Conservation (phyloP, 1,140 invertebrate species). For the Penaeus indicus region DNA sequence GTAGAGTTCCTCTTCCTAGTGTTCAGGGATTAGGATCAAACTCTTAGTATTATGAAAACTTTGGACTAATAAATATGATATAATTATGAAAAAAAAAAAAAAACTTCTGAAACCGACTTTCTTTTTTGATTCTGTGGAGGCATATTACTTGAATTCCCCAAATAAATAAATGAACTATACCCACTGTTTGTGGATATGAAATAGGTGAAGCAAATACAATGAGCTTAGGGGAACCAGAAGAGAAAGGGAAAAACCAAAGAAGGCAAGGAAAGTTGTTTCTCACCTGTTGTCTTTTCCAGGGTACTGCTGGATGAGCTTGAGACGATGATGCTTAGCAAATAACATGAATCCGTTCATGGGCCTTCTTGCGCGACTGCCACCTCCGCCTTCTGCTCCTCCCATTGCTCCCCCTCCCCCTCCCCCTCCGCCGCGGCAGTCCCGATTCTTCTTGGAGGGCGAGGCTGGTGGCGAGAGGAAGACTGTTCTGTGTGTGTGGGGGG, state of each 20-base stretch:
- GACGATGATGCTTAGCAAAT: conserved; percentile 74
- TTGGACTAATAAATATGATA: too few species aligned
- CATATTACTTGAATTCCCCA: too few species aligned
- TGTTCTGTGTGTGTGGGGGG: conserved; percentile 69
- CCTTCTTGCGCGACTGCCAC: conserved; percentile 66
- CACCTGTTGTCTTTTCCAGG: conserved; percentile 76
- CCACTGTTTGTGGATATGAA: too few species aligned
- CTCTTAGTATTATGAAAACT: too few species aligned
- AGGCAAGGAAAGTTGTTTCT: neutral
- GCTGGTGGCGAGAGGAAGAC: conserved; percentile 67
- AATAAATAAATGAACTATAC: too few species aligned
- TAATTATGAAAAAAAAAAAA: too few species aligned
- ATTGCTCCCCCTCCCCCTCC: neutral
- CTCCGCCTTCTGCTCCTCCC: conserved; percentile 49
- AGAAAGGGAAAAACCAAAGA: neutral
- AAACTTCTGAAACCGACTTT: too few species aligned
- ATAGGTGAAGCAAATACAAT: neutral
- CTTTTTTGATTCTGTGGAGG: too few species aligned
- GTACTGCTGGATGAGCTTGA: conserved; percentile 73
- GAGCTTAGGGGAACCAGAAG: too few species aligned
- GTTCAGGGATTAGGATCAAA: too few species aligned
- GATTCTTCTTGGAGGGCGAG: conserved; percentile 67
- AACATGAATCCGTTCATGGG: conserved; percentile 77
- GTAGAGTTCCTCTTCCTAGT: too few species aligned
- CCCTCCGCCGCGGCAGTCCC: conserved; percentile 35